Conservation (phyloP, 2,113 vertebrate species). For the Tupaia chinensis region DNA sequence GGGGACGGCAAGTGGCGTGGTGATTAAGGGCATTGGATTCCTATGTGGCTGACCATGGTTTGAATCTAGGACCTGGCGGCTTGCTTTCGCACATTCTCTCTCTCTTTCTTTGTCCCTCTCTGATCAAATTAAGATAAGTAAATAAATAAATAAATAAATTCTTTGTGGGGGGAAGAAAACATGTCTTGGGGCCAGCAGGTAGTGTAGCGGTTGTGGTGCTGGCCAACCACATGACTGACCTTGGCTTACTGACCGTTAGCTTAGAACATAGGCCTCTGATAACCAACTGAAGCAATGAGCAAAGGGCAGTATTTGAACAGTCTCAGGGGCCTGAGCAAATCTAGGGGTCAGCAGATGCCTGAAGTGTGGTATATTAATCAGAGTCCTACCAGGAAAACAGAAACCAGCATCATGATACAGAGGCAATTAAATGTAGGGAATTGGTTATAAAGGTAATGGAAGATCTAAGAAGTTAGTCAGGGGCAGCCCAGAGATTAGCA, state of each 20-base stretch:
- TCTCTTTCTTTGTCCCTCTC: too few species aligned
- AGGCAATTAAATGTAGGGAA: conserved; percentile 27
- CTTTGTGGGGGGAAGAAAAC: too few species aligned
- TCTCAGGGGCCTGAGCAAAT: neutral
- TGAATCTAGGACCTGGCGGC: too few species aligned
- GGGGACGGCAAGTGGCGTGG: too few species aligned
- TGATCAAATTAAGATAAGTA: too few species aligned
- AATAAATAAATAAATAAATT: too few species aligned
- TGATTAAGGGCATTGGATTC: too few species aligned
- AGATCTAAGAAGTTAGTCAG: neutral
- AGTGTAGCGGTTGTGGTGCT: too few species aligned
- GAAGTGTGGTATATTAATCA: neutral
- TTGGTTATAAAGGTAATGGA: neutral
- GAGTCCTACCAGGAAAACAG: conserved; percentile 26
- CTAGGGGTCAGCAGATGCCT: neutral
- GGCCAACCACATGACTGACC: too few species aligned
- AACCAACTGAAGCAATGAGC: neutral
- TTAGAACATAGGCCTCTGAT: neutral
- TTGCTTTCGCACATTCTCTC: too few species aligned
- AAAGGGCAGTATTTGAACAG: neutral
- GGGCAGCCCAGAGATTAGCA: neutral
- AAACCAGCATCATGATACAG: conserved; percentile 4
- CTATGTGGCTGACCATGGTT: too few species aligned
- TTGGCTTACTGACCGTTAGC: neutral
- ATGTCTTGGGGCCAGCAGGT: too few species aligned